Base-by-base conservation (phyloP, 2,888 invertebrate genomes). In the Hypomecis punctinalis region DNA sequence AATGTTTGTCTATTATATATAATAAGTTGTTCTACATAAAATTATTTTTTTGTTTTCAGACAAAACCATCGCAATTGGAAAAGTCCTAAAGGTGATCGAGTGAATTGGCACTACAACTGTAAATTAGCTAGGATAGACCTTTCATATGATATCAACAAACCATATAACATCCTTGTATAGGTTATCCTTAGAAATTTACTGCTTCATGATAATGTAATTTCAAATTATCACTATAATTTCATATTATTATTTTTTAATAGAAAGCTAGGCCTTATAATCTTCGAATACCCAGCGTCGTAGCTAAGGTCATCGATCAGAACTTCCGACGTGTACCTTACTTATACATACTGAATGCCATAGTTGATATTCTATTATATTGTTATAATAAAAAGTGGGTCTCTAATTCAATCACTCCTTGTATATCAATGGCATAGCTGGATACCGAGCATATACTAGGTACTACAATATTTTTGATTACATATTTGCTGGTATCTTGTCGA, bases 21-120 rank as follows among this genome's bases (percentile, higher is more conserved):
- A 2, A 23, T 23, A 23, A 23, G 23, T 23, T 23, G 23, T 23
- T 23, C 23, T 23, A 23, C 23, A 23, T 23, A 23, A 23, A 23
- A 37, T 4, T 3, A 39, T 23, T 54, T 49, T n/a, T 61, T 58
- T 54, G 13, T 11, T 91, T 91, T 75, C 92, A 91, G 92, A 92
- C 87, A 91, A 92, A 88, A 92, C 91, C 64, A 99, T 99, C 94
- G 99, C 99, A 79, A 99, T 99, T 89, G 99, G 99, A 83, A 99
- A 99, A 95, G 98, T 99, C 92, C 95, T 99, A 90, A 98, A 98
- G 94, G 97, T 98, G 89, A 94, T 98, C 85, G 98, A 98, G 93
- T 98, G 96, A 96, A 94, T 90, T 87, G 89, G 89, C 90, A 89
- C 89, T 89, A 89, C 81, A 76, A 85, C 87, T 88, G 87, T 91